These are phyloP conservation scores for Diplodus puntazzo DNA, from an alignment of 2,797 vertebrate species.

Conservation along the genomic window DNA sequence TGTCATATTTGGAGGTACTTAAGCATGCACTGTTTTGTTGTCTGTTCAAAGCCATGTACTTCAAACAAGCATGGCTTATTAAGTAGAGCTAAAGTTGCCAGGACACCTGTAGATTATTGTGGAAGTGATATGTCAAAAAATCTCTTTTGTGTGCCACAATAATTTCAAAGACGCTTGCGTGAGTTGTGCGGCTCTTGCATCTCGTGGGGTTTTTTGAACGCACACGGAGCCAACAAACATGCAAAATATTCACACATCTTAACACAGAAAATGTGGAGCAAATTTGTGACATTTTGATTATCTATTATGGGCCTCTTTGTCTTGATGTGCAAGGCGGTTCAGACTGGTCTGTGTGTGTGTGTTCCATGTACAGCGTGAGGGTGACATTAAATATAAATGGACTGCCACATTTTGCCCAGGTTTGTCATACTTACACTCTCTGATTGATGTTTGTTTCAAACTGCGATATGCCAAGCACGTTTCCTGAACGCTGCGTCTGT, in stretches of 20 bases:
- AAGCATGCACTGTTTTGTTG: slow-evolving; percentile 80
- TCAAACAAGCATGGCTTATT: slow-evolving; percentile 80
- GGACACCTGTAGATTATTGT: slow-evolving; percentile 81
- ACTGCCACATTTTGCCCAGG: slow-evolving; percentile 27
- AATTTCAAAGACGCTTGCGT: slow-evolving; percentile 69
- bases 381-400: slow-evolving; percentile 5
- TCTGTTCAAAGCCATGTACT: slow-evolving; percentile 80
- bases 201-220: slow-evolving; percentile 61
- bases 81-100: slow-evolving; percentile 79
- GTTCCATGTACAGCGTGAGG: slow-evolving; percentile 4
- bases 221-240: slow-evolving; percentile 41
- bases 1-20: slow-evolving; percentile 82
- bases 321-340: slow-evolving; percentile 46
- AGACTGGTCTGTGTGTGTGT: neutral
- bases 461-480: slow-evolving; percentile 39
- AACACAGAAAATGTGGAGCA: slow-evolving; percentile 51
- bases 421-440: slow-evolving; percentile 23
- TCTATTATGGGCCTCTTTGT: slow-evolving; percentile 41
- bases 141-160: slow-evolving; percentile 70
- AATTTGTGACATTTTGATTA: slow-evolving; percentile 59
- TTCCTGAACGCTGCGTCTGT: slow-evolving; percentile 41
- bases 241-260: slow-evolving; percentile 49
- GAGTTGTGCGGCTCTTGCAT: slow-evolving; percentile 53
- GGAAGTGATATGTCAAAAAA: slow-evolving; percentile 72
- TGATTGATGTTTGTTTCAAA: slow-evolving; percentile 31